These are phyloP conservation scores for Vicugna pacos DNA, from an alignment of 2,113 vertebrate genomes.

Conservation along the genomic window DNA sequence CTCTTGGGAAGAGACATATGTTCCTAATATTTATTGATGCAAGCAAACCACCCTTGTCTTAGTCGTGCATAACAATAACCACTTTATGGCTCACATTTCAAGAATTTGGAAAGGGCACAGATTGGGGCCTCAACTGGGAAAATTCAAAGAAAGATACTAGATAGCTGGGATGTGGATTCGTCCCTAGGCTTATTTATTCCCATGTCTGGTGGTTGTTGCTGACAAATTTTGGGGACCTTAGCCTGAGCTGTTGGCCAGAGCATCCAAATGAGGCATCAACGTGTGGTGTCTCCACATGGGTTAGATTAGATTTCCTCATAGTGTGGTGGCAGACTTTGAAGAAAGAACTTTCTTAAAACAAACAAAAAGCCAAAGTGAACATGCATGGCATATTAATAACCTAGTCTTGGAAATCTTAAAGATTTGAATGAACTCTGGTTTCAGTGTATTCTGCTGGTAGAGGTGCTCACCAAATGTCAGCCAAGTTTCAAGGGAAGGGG, in stretches of 20 bases:
- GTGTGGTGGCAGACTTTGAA: not conserved
- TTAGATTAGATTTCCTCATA: not conserved
- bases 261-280: not conserved
- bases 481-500: not conserved
- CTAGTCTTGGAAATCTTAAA: not conserved
- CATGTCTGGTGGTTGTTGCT: not conserved
- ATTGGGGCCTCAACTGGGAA: not conserved
- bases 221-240: not conserved
- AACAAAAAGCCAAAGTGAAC: not conserved
- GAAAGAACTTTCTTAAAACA: not conserved
- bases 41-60: not conserved
- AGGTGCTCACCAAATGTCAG: not conserved
- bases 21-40: constrained; percentile 2
- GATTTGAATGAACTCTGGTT: not conserved
- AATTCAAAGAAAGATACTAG: not conserved
- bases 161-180: not conserved
- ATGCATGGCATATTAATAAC: not conserved
- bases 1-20: not conserved
- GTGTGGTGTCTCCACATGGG: not conserved
- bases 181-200: not conserved
- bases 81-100: constrained; percentile 34
- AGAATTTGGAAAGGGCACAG: not conserved
- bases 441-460: not conserved
- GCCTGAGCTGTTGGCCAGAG: not conserved
- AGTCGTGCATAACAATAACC: not conserved